A percentile compares a stretch with the other conserved stretches of the same genome.
phyloP scores from a whole-genome alignment of 1,140 invertebrate genomes.

The Drosophila guanche region DNA sequence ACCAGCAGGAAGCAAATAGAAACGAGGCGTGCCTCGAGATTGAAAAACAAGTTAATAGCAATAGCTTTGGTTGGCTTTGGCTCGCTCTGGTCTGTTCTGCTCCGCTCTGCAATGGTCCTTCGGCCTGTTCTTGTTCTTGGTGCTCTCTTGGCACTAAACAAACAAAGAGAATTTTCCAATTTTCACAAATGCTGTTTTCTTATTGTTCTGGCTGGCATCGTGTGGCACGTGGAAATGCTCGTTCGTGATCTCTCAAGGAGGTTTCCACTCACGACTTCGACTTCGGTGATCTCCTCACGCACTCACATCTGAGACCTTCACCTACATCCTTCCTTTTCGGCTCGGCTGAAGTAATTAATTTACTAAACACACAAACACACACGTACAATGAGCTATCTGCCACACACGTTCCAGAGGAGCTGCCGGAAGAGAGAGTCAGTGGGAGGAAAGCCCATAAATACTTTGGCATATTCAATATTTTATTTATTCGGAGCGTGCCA shows the following conservation, averaged over 20 bases:
- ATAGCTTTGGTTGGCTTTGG: conserved; percentile 40
- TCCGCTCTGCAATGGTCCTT: background rate
- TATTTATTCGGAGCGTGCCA: conserved; percentile 64
- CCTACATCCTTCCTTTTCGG: background rate
- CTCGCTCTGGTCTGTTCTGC: background rate
- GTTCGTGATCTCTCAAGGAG: background rate
- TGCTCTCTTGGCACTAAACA: conserved; percentile 20
- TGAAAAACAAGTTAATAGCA: conserved; percentile 81
- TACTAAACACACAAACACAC: conserved; percentile 39
- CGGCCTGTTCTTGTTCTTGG: conserved; percentile 6
- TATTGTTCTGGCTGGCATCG: background rate
- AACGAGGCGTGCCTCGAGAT: conserved; percentile 63
- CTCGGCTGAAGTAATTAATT: conserved; percentile 71
- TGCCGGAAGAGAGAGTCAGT: background rate
- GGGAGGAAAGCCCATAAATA: conserved; percentile 51
- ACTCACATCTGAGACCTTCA: background rate
- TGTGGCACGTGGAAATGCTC: too few relatives aligned
- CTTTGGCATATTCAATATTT: conserved; percentile 68
- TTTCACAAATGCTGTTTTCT: conserved; percentile 58
- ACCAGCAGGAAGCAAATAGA: conserved; percentile 61
- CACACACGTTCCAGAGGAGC: conserved; percentile 25
- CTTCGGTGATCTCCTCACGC: conserved; percentile 8
- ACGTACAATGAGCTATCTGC: background rate
- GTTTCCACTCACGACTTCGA: background rate
- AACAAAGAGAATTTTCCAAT: conserved; percentile 69